Evolutionary conservation across 2,888 invertebrate genomes (phyloP).

Genomic region (Epinotia demarniana): DNA sequence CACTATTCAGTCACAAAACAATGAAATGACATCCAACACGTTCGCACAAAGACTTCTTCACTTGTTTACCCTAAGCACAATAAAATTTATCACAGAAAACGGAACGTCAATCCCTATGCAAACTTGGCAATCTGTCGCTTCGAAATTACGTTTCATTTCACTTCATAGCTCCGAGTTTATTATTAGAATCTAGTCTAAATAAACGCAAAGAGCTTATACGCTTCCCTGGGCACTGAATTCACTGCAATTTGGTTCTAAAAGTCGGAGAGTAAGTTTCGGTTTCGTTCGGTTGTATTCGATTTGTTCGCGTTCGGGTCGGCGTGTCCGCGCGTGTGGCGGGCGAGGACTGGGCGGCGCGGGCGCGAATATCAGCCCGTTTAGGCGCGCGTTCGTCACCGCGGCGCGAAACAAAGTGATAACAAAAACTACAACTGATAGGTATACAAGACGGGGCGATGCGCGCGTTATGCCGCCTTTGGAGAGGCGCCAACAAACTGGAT

Average conservation of each 20-base stretch:
- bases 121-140: conserved; percentile 73
- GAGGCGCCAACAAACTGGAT: conserved; percentile 62
- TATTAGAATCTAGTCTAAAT: conserved; percentile 68
- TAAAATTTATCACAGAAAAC: conserved; percentile 68
- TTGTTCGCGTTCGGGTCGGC: conserved; percentile 65
- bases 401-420: conserved; percentile 79
- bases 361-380: conserved; percentile 60
- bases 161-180: conserved; percentile 68
- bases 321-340: conserved; percentile 67
- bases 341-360: conserved; percentile 63
- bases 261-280: conserved; percentile 57
- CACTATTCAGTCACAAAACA: conserved; percentile 49
- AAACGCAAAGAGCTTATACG: conserved; percentile 48
- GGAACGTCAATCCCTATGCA: conserved; percentile 70
- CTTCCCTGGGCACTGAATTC: conserved; percentile 48
- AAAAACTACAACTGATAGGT: conserved; percentile 68
- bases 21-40: conserved; percentile 56
- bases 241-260: conserved; percentile 54
- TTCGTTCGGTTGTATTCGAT: conserved; percentile 76
- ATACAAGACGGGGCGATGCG: conserved; percentile 22
- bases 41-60: conserved; percentile 46
- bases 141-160: conserved; percentile 72
- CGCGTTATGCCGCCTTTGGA: conserved; percentile 66
- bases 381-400: conserved; percentile 69
- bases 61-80: conserved; percentile 67